Evolutionary conservation across 2,797 vertebrate species (phyloP).

Genomic region (Falco biarmicus): DNA sequence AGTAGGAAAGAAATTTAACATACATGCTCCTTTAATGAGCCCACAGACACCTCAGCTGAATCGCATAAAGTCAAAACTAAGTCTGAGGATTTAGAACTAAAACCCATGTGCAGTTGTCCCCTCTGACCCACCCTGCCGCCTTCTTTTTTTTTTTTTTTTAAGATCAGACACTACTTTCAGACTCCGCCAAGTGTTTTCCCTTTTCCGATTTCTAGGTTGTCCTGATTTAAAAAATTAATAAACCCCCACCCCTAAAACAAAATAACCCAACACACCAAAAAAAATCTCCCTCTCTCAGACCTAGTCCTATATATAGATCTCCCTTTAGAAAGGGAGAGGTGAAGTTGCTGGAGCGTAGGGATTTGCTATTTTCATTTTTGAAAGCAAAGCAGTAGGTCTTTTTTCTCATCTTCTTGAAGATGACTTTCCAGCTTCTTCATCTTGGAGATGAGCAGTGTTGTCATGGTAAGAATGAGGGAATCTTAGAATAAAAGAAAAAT

Average conservation of each 20-base stretch:
- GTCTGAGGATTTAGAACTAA: not conserved
- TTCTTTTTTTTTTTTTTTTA: not conserved
- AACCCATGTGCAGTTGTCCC: accelerated
- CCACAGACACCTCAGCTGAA: not conserved
- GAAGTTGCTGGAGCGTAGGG: not conserved
- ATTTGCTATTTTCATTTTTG: not conserved
- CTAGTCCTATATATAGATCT: not conserved
- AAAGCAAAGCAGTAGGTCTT: not conserved
- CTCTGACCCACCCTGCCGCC: not conserved
- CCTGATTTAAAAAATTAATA: not conserved
- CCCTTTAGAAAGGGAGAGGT: not conserved
- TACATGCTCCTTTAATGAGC: not conserved
- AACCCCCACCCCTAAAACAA: accelerated
- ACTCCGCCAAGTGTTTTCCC: not conserved
- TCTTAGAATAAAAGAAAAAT: not conserved
- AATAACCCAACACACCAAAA: not conserved
- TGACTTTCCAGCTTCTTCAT: not conserved
- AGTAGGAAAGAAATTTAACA: not conserved
- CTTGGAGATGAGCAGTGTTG: not conserved
- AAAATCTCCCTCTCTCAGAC: not conserved
- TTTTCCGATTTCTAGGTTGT: not conserved
- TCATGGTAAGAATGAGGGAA: not conserved
- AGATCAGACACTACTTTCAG: not conserved
- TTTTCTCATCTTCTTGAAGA: not conserved
- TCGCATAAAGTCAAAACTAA: not conserved